Evolutionary conservation across 2,797 vertebrate species (phyloP), one percentile per base, ranked within the genome.

Genomic region (Peromyscus melanophrys): DNA sequence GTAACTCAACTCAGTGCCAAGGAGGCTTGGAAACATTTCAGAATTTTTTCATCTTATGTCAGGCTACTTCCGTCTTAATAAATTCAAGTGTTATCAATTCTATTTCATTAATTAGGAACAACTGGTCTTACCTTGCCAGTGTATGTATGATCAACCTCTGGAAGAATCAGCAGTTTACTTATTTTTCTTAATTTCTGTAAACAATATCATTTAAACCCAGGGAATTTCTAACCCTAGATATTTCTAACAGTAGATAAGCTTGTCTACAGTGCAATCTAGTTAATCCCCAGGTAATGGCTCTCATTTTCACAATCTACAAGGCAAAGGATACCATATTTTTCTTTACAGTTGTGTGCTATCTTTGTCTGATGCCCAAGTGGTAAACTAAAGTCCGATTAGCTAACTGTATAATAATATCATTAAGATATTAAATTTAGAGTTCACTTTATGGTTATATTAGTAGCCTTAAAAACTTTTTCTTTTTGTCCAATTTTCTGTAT

Each of bases 401-500:
- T 67, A 80, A 31, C 19, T 34, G 29, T 10, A 55, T 14, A 71
- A 75, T 12, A 55, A 69, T 2, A 80, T 37, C 40, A 87, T 76
- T 52, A 55, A 31, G 87, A 86, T 52, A 27, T 13, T 67, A 31
- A 25, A 52, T 49, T 77, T 81, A 31, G 13, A 69, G 43, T 89
- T 43, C 49, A 29, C 81, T 77, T 80, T 94, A 61, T 21, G 84
- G 52, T 59, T 81, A 46, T 81, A 78, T 93, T 37, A 84, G 19
- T 34, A 92, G 57, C 12, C 8, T 78, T n/a, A 57, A 37, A 21
- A 71, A 65, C 31, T 78, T 57, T 40, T 21, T 61, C 19, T 8
- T 78, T 95, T 94, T 80, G 16, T 49, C 57, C 78, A 71, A 52
- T 81, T 82, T 90, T 87, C 49, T 90, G 27, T 90, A 52, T 27